Evolutionary conservation across 2,113 vertebrate genomes (phyloP).

Genomic region (Laterallus jamaicensis): DNA sequence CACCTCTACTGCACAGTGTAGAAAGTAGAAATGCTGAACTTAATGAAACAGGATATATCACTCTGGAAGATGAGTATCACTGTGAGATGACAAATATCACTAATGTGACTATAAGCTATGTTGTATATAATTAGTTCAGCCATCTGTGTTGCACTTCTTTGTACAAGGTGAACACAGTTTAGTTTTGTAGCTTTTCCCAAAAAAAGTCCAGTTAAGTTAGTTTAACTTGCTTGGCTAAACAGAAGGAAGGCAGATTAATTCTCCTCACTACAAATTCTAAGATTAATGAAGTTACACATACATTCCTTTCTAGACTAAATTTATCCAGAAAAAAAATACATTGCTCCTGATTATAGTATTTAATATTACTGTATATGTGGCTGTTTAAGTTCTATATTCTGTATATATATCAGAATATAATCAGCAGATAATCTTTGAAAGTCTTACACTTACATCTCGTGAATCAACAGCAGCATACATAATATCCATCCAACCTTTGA

Average conservation of each 20-base stretch:
- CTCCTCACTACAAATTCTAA: not conserved
- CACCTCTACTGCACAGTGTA: not conserved
- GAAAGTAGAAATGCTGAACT: not conserved
- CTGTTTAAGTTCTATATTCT: not conserved
- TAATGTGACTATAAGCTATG: not conserved
- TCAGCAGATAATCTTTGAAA: not conserved
- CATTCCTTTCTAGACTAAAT: not conserved
- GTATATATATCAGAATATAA: not conserved
- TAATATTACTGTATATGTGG: not conserved
- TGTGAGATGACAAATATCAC: not conserved
- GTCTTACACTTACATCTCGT: constrained; percentile 73
- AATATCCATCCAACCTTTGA: constrained; percentile 97
- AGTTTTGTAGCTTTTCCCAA: not conserved
- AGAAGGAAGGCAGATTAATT: not conserved
- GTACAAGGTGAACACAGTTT: not conserved
- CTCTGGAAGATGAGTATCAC: not conserved
- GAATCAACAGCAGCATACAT: constrained; percentile 98
- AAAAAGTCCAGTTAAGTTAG: not conserved
- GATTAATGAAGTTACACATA: not conserved
- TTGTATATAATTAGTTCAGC: not conserved
- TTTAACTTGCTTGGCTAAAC: not conserved
- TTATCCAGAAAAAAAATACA: not conserved
- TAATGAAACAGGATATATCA: not conserved
- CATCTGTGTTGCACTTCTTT: not conserved
- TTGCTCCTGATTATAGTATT: not conserved